Percentiles rank a stretch among this genome's conserved stretches.
Evolutionary conservation across 2,797 vertebrate genomes (phyloP).

Genomic region (Toxotes lorentzi): DNA sequence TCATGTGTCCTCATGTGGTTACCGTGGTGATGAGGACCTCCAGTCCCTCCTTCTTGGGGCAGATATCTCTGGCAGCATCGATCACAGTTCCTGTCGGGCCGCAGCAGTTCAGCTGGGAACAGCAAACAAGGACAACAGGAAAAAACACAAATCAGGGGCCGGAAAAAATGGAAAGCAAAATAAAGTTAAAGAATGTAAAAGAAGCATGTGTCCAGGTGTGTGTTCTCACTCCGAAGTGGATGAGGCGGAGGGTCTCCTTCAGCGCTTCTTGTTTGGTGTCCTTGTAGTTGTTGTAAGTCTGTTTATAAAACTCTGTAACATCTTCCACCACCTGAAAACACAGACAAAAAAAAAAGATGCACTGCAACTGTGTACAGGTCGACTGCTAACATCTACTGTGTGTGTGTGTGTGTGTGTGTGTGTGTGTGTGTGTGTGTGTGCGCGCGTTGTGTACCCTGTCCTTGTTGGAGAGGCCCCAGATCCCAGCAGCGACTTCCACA

Average conservation of each 20-base stretch:
- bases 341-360: no score
- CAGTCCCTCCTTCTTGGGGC: conserved; percentile 83
- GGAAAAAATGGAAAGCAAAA: no score
- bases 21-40: conserved; percentile 75
- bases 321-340: conserved; percentile 87
- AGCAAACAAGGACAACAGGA: neutral
- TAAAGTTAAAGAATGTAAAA: no score
- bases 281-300: conserved; percentile 85
- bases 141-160: no score
- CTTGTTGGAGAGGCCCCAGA: conserved; percentile 94
- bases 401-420: neutral
- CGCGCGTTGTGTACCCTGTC: conserved; percentile 81
- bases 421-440: neutral
- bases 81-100: conserved; percentile 76
- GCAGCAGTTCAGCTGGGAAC: conserved; percentile 90
- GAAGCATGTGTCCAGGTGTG: no score
- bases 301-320: conserved; percentile 87
- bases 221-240: conserved; percentile 89
- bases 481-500: conserved; percentile 93
- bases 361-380: neutral
- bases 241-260: conserved; percentile 87
- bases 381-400: neutral
- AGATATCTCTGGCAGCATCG: conserved; percentile 84
- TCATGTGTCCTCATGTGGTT: conserved; percentile 30
- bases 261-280: conserved; percentile 77